Evolutionary conservation across 2,113 vertebrate genomes (phyloP), one percentile per base, ranked within the genome.

Genomic region (Corapipo altera): DNA sequence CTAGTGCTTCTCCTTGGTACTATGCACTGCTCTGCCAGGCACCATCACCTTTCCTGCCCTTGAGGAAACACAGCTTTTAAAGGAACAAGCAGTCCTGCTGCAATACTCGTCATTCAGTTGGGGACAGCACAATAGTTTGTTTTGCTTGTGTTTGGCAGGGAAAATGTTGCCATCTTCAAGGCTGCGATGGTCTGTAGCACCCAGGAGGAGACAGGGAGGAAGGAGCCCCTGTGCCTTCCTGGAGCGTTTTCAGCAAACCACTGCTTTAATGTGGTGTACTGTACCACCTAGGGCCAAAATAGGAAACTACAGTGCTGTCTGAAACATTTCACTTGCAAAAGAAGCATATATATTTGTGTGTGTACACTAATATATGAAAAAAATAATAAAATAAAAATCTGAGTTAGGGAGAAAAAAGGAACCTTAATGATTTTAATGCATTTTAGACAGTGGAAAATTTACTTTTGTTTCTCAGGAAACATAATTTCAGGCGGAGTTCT

Each of bases 211-310:
- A 21, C 1, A 8, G 43, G 27, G n/a, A 48, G 59, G 49, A 67
- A 64, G 2, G 19, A 69, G 41, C 66, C 26, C 24, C 18, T 30
- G 11, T 43, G 32, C 74, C 48, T 75, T 82, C 27, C 26, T 8
- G 4, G 12, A 35, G 19, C 6, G 0, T 51, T 16, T 71, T n/a
- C 23, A 32, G 33, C 24, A 46, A 77, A 12, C 4, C 8, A 1
- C 41, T 46, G 61, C 57, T 81, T 62, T 48, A 19, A 14, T 44
- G 69, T 92, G 93, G 43, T 61, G 52, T 78, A 43, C 85, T 75
- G 83, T 96, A 13, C 97, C 96, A 97, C 90, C 97, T 97, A 98
- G 96, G 91, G 97, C 79, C 51, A 35, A 33, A 59, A 71, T 17
- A 48, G 28, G 84, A 76, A 96, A 96, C 64, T 78, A 10, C 93